Evolutionary conservation across 2,797 vertebrate species (phyloP), one percentile per base, ranked within the genome.

Genomic region (Poeciliopsis infans): DNA sequence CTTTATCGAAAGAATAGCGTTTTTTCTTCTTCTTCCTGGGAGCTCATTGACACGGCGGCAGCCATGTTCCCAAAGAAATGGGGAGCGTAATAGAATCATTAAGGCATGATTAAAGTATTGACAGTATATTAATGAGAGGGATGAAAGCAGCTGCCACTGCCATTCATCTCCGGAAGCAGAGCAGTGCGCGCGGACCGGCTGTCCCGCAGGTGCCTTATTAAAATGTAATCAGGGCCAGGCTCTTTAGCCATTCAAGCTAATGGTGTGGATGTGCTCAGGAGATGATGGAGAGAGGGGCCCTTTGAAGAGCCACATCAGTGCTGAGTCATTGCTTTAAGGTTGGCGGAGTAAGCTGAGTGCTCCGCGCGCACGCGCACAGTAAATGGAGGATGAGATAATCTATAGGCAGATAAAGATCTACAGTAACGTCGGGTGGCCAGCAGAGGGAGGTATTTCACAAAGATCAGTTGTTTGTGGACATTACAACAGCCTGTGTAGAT

Each of bases 151-250:
- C 83, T 86, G 87, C 18, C 81, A 82, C 78, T 88, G 83, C 80
- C 80, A 90, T 94, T 95, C 83, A 92, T 92, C 88, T 93, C 80
- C 71, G n/a, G 78, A 84, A 86, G 78, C 71, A 64, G 59, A 85
- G 77, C 86, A 82, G 85, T 84, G 76, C 90, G 81, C 75, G 81
- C 59, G 41, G 73, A 74, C 83, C 85, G 77, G 78, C 81, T 77
- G 85, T 85, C 91, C 90, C 88, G 86, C 92, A 91, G 92, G 93
- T 94, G 88, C 84, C 90, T 93, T 84, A 93, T 95, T 94, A 94
- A 94, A 93, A 90, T 84, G 66, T 87, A 89, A 92, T 95, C 79
- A 87, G 79, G 16, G 77, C 81, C 2, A 78, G 75, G 79, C 85
- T 81, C 64, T 84, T 82, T 70, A 90, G 83, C 82, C 79, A 80